Evolutionary conservation across 1,140 invertebrate species (phyloP).

Genomic region (Panulirus ornatus): DNA sequence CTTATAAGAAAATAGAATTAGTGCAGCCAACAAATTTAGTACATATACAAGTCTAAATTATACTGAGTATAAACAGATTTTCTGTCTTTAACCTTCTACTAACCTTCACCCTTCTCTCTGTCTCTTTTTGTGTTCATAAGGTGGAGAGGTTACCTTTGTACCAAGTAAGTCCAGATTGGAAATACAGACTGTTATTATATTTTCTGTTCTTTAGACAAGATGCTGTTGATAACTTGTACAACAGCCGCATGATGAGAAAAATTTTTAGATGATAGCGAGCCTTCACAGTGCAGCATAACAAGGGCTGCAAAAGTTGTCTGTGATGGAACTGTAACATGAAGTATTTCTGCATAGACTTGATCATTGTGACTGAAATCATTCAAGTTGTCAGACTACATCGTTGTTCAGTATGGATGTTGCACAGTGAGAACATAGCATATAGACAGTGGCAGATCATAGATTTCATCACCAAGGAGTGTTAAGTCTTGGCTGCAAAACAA

Average conservation of each 20-base stretch:
- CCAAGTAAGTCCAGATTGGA: slow-evolving; percentile 67
- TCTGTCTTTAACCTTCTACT: slow-evolving; percentile 21
- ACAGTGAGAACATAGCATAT: slow-evolving; percentile 15
- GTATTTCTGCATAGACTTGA: slow-evolving; percentile 14
- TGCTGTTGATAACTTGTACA: slow-evolving; percentile 49
- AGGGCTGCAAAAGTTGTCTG: slow-evolving; percentile 38
- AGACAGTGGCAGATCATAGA: slow-evolving; percentile 35
- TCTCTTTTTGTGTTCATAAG: slow-evolving; percentile 64
- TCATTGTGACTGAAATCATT: slow-evolving; percentile 21
- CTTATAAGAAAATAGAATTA: background rate
- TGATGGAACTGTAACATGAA: background rate
- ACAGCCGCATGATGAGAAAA: slow-evolving; percentile 66
- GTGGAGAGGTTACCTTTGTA: slow-evolving; percentile 71
- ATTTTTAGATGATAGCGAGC: slow-evolving; percentile 42
- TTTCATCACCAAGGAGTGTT: slow-evolving; percentile 41
- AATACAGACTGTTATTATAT: slow-evolving; percentile 18
- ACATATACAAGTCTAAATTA: slow-evolving; percentile 22
- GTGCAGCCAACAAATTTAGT: slow-evolving; percentile 15
- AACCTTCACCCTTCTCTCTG: slow-evolving; percentile 46
- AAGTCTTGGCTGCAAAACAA: slow-evolving; percentile 35
- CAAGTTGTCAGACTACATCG: slow-evolving; percentile 9
- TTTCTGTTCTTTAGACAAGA: slow-evolving; percentile 43
- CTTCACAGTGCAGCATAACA: slow-evolving; percentile 44
- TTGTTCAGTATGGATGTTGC: slow-evolving; percentile 12
- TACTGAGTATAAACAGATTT: slow-evolving; percentile 38